A percentile compares a stretch with the other conserved stretches of the same genome.
phyloP scores from a whole-genome alignment of 2,888 invertebrate genomes.

The Aquatica leii region DNA sequence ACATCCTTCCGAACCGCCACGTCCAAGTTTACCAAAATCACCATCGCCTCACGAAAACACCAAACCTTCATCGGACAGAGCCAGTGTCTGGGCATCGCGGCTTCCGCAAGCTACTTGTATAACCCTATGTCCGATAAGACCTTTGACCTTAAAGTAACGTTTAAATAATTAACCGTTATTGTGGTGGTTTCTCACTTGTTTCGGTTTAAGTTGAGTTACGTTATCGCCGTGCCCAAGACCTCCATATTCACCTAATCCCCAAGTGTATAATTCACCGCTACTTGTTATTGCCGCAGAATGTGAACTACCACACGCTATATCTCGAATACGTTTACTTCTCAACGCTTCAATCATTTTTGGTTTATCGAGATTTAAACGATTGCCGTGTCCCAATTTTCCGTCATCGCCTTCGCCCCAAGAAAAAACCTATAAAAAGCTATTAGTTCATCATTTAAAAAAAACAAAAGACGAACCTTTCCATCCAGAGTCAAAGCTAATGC shows the following conservation, averaged over 20 bases:
- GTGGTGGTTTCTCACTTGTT: constrained; percentile 76
- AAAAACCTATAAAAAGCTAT: too few relatives aligned
- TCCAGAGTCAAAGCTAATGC: constrained; percentile 91
- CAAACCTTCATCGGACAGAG: constrained; percentile 88
- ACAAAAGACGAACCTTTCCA: too few relatives aligned
- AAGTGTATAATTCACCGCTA: constrained; percentile 90
- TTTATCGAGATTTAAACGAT: constrained; percentile 82
- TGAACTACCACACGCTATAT: constrained; percentile 93
- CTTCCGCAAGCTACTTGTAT: constrained; percentile 94
- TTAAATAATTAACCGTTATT: too few relatives aligned
- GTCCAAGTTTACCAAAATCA: constrained; percentile 93
- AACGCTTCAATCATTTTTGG: constrained; percentile 86
- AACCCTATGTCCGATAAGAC: constrained; percentile 82
- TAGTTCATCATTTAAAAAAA: too few relatives aligned
- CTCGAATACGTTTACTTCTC: constrained; percentile 84
- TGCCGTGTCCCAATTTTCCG: constrained; percentile 93
- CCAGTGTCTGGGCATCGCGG: constrained; percentile 92
- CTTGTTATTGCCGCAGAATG: constrained; percentile 96
- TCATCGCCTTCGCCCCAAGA: constrained; percentile 98
- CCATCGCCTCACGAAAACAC: constrained; percentile 98
- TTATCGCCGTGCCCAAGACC: constrained; percentile 93
- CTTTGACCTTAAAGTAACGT: constrained; percentile 70
- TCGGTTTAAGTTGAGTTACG: constrained; percentile 84
- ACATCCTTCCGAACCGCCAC: constrained; percentile 95
- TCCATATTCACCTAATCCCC: constrained; percentile 96